A percentile compares a stretch with the other conserved stretches of the same genome.
These are phyloP conservation scores for Acropora yongei DNA, from an alignment of 64 coral and sea anemone species.

Conservation along the genomic window DNA sequence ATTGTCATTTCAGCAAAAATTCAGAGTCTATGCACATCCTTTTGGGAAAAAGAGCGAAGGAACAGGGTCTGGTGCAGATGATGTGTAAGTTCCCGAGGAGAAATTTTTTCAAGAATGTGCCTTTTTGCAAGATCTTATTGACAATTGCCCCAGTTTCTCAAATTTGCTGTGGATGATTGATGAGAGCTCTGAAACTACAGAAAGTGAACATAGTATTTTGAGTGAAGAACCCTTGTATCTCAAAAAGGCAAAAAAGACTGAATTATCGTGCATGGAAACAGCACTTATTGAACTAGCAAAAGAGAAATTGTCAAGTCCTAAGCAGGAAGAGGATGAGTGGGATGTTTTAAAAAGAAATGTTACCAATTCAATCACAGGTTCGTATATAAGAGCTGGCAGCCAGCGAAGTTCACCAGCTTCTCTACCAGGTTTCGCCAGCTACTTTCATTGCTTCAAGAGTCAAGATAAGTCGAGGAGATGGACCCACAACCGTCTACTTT, in stretches of 20 bases:
- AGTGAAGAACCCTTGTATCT: not conserved
- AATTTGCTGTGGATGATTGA: not conserved
- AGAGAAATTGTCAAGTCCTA: not conserved
- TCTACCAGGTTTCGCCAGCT: no score
- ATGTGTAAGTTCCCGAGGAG: not conserved
- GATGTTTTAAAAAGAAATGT: not conserved
- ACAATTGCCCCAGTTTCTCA: not conserved
- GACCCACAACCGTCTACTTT: no score
- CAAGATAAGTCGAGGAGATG: no score
- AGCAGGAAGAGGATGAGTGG: not conserved
- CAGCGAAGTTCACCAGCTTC: no score
- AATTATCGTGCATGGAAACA: not conserved
- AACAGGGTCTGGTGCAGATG: not conserved
- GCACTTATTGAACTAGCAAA: not conserved
- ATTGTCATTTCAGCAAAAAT: not conserved
- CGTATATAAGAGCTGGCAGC: no score
- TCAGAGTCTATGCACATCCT: not conserved
- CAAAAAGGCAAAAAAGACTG: not conserved
- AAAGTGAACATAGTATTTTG: not conserved
- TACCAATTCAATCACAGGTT: not conserved
- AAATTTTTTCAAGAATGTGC: not conserved
- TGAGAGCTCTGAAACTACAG: not conserved
- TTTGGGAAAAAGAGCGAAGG: not conserved
- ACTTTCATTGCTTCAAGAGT: no score
- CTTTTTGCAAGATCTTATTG: not conserved